Evolutionary conservation across 2,797 vertebrate species (phyloP), one percentile per base, ranked within the genome.

Genomic region (Zalophus californianus): DNA sequence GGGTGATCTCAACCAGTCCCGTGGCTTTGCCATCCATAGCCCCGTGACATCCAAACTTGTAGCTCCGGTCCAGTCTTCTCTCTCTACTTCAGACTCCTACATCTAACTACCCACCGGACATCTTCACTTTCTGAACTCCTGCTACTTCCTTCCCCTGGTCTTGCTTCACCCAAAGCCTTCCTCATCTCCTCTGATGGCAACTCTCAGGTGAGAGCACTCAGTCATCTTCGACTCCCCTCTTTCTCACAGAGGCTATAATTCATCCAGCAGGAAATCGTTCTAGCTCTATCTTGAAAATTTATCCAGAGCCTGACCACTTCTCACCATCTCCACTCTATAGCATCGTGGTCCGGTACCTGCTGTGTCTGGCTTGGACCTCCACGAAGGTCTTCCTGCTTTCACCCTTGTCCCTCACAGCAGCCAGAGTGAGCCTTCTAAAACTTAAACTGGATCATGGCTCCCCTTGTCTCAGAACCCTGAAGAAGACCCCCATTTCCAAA

Each of bases 241-340:
- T 68, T 32, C 77, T 84, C 64, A 35, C 21, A 23, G 0, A 75
- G 88, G 20, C 64, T 38, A 0, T 4, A 10, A 13, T 54, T 48
- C 35, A 60, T 89, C 78, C 50, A 29, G 66, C 38, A 50, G 66
- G 77, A 86, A 64, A 35, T 70, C 18, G 12, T 85, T 41, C 90
- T 64, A 8, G 85, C 68, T 83, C 20, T 92, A 13, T 48, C 90
- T 66, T 38, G 68, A 88, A 38, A 58, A 54, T 29, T 8, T 13
- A 8, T 38, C 48, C n/a, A 60, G 58, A 68, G 32, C 35, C 25
- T 38, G 64, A 35, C 29, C 0, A 12, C 32, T 6, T 41, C 66
- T 44, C 3, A 41, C 50, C 15, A 18, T 29, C 15, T 75, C 38
- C 1, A 0, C 48, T 50, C 8, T 18, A 2, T 1, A 25, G 29